Evolutionary conservation across 2,797 vertebrate species (phyloP).

Genomic region (Notolepis coatsorum): DNA sequence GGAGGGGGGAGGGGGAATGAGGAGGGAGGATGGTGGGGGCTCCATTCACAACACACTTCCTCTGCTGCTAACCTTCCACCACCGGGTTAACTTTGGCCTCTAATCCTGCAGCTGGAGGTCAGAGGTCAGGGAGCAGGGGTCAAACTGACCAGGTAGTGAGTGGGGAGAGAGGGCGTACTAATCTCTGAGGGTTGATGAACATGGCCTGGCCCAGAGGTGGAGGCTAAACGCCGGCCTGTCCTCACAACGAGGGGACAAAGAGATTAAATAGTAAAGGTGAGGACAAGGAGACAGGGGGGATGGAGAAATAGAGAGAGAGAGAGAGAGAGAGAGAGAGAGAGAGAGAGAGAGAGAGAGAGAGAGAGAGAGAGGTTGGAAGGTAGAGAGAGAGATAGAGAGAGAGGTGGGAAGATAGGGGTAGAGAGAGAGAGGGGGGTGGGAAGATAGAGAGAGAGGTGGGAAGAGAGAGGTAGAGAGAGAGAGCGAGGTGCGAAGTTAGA

Average conservation of each 20-base stretch:
- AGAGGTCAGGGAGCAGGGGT: conserved; percentile 10
- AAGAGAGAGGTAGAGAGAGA: conserved; percentile 32
- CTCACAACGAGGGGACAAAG: conserved; percentile 61
- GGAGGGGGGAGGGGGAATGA: too few species aligned
- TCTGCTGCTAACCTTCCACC: too few species aligned
- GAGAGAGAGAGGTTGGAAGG: neutral
- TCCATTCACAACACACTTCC: too few species aligned
- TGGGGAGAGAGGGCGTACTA: conserved; percentile 4
- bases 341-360: neutral
- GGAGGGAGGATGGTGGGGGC: too few species aligned
- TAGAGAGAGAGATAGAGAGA: neutral
- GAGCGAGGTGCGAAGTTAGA: too few species aligned
- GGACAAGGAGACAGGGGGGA: conserved; percentile 42
- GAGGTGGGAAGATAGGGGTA: conserved; percentile 9
- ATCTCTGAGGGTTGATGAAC: conserved; percentile 44
- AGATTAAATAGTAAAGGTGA: too few species aligned
- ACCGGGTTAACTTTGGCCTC: too few species aligned
- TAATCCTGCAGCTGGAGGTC: neutral
- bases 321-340: conserved; percentile 4
- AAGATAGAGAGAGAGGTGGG: neutral
- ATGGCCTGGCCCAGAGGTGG: conserved; percentile 51
- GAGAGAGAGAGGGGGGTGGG: conserved; percentile 1
- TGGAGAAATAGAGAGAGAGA: conserved; percentile 27
- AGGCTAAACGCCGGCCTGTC: conserved; percentile 46
- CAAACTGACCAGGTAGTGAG: neutral